These are phyloP conservation scores for Metallyticus violacea DNA, from an alignment of 2,888 invertebrate species.

Conservation along the genomic window DNA sequence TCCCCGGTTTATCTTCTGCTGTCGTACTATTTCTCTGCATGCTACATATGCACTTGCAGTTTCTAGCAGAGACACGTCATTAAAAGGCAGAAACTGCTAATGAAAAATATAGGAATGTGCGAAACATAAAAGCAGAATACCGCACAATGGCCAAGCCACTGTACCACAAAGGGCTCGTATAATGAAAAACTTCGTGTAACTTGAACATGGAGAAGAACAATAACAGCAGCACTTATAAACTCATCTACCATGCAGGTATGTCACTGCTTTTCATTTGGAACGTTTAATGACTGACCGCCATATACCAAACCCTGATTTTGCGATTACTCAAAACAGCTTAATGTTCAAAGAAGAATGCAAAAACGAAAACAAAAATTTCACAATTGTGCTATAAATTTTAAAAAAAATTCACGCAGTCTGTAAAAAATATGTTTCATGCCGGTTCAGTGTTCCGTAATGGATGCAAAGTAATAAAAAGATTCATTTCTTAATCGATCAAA, in stretches of 20 bases:
- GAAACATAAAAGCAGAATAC: not conserved
- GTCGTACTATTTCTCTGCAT: not conserved
- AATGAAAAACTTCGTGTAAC: not conserved
- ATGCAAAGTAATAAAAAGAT: too few relatives aligned
- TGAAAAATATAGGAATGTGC: not conserved
- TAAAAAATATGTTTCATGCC: too few relatives aligned
- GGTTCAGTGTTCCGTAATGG: too few relatives aligned
- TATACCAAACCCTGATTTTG: not conserved
- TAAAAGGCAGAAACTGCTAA: not conserved
- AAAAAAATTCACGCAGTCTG: too few relatives aligned
- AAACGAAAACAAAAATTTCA: not conserved
- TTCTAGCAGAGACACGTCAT: not conserved
- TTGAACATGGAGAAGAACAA: not conserved
- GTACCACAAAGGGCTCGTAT: not conserved
- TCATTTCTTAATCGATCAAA: too few relatives aligned
- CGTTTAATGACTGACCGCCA: not conserved
- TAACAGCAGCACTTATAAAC: not conserved
- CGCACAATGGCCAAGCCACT: not conserved
- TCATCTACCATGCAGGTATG: not conserved
- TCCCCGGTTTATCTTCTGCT: too few relatives aligned
- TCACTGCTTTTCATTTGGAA: not conserved
- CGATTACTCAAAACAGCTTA: not conserved
- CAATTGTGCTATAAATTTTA: not conserved
- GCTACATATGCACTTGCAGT: not conserved
- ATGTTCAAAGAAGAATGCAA: not conserved